Percentiles rank a stretch among this genome's conserved stretches.
These are phyloP conservation scores for Premnoplex brunnescens DNA, from an alignment of 2,797 vertebrate species.

Conservation along the genomic window DNA sequence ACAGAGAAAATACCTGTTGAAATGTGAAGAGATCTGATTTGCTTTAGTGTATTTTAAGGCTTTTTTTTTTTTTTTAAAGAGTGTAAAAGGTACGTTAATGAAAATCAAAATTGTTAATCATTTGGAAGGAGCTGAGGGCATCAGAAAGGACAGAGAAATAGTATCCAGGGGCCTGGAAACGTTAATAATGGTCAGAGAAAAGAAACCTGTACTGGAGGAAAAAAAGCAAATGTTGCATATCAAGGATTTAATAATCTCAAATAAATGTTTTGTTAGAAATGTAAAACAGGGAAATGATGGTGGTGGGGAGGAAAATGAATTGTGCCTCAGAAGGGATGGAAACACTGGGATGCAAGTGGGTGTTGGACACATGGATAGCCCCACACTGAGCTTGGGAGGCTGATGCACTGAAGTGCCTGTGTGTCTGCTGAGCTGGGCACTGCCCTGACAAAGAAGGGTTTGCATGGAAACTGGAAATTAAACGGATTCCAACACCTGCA, in stretches of 20 bases:
- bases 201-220: accelerated
- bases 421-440: neutral
- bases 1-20: neutral
- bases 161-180: neutral
- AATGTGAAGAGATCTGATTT: neutral
- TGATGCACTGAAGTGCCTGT: accelerated
- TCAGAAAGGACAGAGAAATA: neutral
- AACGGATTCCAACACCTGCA: neutral
- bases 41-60: neutral
- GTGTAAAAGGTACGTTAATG: neutral
- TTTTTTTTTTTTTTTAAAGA: neutral
- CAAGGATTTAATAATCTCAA: neutral
- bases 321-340: accelerated
- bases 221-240: neutral
- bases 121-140: neutral
- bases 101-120: neutral
- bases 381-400: accelerated
- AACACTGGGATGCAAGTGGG: neutral
- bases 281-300: neutral
- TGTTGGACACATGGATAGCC: accelerated
- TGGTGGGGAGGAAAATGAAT: neutral
- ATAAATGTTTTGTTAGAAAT: neutral
- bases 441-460: neutral
- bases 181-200: neutral
- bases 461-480: neutral